Base-by-base conservation (phyloP, 2,888 invertebrate genomes). In the Dryocosmus kuriphilus region DNA sequence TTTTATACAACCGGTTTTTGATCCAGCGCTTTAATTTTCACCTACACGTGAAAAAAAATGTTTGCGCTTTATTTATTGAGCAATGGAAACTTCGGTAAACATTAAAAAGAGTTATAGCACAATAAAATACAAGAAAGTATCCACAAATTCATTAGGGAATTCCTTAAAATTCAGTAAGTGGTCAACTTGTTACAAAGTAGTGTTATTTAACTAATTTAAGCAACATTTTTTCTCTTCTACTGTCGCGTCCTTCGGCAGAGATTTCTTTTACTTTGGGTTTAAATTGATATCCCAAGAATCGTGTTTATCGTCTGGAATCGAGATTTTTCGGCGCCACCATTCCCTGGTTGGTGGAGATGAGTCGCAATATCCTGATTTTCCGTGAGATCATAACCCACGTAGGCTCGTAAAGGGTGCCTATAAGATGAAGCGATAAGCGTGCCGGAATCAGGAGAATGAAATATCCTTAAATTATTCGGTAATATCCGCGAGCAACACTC, bases 391-490 rank as follows among this genome's bases (percentile, higher is more conserved):
- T 71, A 46, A 51, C 8, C 24, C 67, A 0, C 30, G 2, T 71
- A 51, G 19, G 67, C n/a, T 24, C 27, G 27, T 46, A n/a, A 71
- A 71, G 71, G 32, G 51, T 9, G 30, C 14, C 30, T 71, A 41
- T 71, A 71, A 71, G 51, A 71, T 71, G 30, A 5, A 71, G 71
- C 35, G 61, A 74, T 74, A 74, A 79, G 65, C 27, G 74, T 27
- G 30, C 11, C 60, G 57, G 74, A 75, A 63, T 61, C 61, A 30
- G n/a, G 41, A 63, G 46, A 80, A 84, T 88, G 87, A 89, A 87
- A 89, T 88, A 88, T 88, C 80, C 82, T 46, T 86, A 88, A 89
- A 89, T 90, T 90, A 89, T 90, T 87, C 87, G 85, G 88, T 85
- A 88, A 88, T 89, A 88, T 89, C 86, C 85, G 86, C 81, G 80